These are phyloP conservation scores for Ptilodon capucinus DNA, from an alignment of 2,888 invertebrate species.

Conservation along the genomic window DNA sequence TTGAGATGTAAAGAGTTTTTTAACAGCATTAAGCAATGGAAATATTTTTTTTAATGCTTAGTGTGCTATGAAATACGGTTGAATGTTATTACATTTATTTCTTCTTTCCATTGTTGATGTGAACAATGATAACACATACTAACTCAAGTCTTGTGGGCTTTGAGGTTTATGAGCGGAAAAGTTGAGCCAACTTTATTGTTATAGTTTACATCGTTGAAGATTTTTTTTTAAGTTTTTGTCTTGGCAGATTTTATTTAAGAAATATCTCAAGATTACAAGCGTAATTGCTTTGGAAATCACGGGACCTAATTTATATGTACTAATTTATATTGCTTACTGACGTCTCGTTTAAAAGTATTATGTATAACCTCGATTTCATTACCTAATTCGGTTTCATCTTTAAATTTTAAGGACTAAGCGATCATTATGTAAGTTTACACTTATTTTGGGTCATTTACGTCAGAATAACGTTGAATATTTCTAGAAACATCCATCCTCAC, in stretches of 20 bases:
- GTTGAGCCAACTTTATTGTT: constrained; percentile 17
- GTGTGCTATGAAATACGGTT: neutral
- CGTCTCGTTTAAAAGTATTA: too few relatives aligned
- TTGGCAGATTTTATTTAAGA: too few relatives aligned
- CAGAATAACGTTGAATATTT: constrained; percentile 1
- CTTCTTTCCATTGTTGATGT: neutral
- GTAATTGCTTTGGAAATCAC: too few relatives aligned
- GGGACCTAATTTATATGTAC: too few relatives aligned
- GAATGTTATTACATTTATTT: neutral
- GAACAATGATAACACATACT: constrained; percentile 26
- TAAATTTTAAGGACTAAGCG: too few relatives aligned
- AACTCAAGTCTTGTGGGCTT: constrained; percentile 28
- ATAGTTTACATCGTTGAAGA: constrained; percentile 1
- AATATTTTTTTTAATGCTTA: too few relatives aligned
- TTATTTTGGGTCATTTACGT: too few relatives aligned
- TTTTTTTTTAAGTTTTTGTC: neutral
- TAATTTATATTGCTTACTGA: too few relatives aligned
- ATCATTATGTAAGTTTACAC: too few relatives aligned
- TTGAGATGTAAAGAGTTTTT: neutral
- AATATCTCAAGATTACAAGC: too few relatives aligned
- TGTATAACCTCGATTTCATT: neutral
- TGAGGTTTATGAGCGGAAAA: constrained; percentile 12
- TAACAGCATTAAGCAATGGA: too few relatives aligned
- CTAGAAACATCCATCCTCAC: constrained; percentile 13
- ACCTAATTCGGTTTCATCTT: constrained; percentile 5